These are phyloP conservation scores for Homarus gammarus DNA, from an alignment of 2,888 invertebrate species.

Conservation along the genomic window DNA sequence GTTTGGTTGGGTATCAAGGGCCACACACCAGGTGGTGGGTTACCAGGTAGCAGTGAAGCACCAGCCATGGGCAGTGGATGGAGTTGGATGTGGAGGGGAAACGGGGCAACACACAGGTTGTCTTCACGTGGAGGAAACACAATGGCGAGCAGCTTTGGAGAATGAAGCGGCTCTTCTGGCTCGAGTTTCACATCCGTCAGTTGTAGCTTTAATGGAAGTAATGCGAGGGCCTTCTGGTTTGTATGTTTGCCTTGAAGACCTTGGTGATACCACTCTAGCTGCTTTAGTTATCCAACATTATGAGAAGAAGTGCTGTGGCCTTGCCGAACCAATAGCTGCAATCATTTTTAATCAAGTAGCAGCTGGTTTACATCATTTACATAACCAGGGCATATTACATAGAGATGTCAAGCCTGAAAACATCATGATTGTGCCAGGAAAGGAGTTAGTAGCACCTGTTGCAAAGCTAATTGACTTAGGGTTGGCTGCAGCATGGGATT, in stretches of 20 bases:
- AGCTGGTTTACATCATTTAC: slow-evolving; percentile 59
- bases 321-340: slow-evolving; percentile 24
- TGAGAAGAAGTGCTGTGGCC: slow-evolving; percentile 25
- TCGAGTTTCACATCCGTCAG: slow-evolving; percentile 55
- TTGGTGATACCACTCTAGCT: slow-evolving; percentile 59
- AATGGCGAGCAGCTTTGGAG: slow-evolving; percentile 39
- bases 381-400: slow-evolving; percentile 56
- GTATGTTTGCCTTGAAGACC: slow-evolving; percentile 59
- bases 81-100: slow-evolving; percentile 27
- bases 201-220: slow-evolving; percentile 65
- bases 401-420: slow-evolving; percentile 72
- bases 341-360: slow-evolving; percentile 55
- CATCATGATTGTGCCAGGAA: slow-evolving; percentile 55
- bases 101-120: slow-evolving; percentile 18
- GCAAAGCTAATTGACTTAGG: slow-evolving; percentile 71
- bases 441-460: slow-evolving; percentile 6
- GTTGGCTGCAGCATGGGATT: slow-evolving; percentile 39
- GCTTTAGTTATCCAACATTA: slow-evolving; percentile 32
- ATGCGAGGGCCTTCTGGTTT: slow-evolving; percentile 44
- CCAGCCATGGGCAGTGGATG: slow-evolving; percentile 48
- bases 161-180: slow-evolving; percentile 67
- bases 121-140: slow-evolving; percentile 51
- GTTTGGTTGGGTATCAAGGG: slow-evolving; percentile 52
- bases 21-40: slow-evolving; percentile 32
- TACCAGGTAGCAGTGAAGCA: slow-evolving; percentile 36